These are phyloP conservation scores for Meiosimyza platycephala DNA, from an alignment of 2,888 invertebrate genomes.

Conservation along the genomic window DNA sequence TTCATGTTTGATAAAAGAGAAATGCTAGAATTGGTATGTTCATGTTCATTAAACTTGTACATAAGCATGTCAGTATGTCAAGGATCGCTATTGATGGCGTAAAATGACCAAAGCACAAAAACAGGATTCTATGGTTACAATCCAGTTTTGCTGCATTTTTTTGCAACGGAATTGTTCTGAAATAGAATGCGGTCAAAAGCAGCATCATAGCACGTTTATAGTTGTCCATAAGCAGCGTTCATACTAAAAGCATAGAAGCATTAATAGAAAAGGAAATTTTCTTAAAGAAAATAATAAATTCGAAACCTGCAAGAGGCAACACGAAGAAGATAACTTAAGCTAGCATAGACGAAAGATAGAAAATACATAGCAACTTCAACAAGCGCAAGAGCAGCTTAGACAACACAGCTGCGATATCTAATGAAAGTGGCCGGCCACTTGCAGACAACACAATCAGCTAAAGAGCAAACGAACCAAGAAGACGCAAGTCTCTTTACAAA, in stretches of 20 bases:
- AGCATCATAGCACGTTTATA: background rate
- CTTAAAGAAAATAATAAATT: slow-evolving; percentile 8
- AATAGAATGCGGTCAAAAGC: slow-evolving; percentile 18
- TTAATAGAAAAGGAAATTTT: slow-evolving; percentile 39
- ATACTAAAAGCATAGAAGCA: slow-evolving; percentile 11
- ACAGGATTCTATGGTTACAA: slow-evolving; percentile 22
- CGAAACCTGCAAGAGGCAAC: slow-evolving; percentile 2
- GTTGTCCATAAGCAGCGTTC: background rate
- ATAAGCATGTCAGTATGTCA: slow-evolving; percentile 41
- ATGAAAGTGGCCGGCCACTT: slow-evolving; percentile 17
- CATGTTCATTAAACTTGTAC: too few relatives aligned
- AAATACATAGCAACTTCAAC: background rate
- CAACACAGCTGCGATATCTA: background rate
- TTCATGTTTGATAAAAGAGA: too few relatives aligned
- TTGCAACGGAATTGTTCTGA: background rate
- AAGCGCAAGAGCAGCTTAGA: background rate
- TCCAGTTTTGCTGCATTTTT: background rate
- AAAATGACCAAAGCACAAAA: background rate
- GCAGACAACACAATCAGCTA: background rate
- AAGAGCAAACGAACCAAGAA: too few relatives aligned
- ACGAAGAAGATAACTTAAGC: background rate
- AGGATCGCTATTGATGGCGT: slow-evolving; percentile 31
- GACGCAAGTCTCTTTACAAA: too few relatives aligned
- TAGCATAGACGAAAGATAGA: too few relatives aligned
- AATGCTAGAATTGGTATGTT: too few relatives aligned